phyloP scores from a whole-genome alignment of 1,140 invertebrate species.

The Zaprionus inermis region DNA sequence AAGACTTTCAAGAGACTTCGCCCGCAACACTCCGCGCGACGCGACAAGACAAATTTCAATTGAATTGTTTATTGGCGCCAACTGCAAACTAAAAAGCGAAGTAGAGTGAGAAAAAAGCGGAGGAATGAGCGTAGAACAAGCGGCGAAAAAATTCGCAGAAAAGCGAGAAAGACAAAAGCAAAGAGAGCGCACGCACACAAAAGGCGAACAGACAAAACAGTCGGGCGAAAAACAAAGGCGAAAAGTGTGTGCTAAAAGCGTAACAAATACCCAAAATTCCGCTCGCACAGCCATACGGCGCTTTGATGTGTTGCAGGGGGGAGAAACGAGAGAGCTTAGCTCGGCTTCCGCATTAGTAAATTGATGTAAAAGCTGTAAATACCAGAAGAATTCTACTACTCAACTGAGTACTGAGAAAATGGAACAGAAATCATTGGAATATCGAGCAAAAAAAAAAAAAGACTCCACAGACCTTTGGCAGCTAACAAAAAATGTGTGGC shows the following conservation, averaged over 20 bases:
- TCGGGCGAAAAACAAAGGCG: slow-evolving; percentile 6
- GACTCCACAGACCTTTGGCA: not conserved
- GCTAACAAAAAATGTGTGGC: not conserved
- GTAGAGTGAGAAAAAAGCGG: no score
- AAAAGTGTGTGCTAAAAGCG: slow-evolving; percentile 15
- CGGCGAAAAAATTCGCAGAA: not conserved
- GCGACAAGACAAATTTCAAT: slow-evolving; percentile 45
- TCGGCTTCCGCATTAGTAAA: slow-evolving; percentile 1
- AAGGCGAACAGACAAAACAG: slow-evolving; percentile 25
- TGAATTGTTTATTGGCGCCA: slow-evolving; percentile 57
- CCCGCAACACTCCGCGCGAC: slow-evolving; percentile 1
- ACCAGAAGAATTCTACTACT: not conserved
- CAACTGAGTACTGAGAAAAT: no score
- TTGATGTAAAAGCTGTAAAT: slow-evolving; percentile 9
- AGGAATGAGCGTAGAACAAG: no score
- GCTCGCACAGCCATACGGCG: not conserved
- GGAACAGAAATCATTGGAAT: not conserved
- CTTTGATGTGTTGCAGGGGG: not conserved
- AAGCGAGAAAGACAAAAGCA: slow-evolving; percentile 6
- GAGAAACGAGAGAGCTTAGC: not conserved
- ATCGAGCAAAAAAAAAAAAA: not conserved
- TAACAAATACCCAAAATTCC: slow-evolving; percentile 16
- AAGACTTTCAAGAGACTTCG: slow-evolving; percentile 44
- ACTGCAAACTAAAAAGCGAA: slow-evolving; percentile 13
- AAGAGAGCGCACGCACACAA: slow-evolving; percentile 25